Percentiles rank a stretch among this genome's conserved stretches.
These are phyloP conservation scores for Arenicola marina DNA, from an alignment of 2,888 invertebrate genomes.

Conservation along the genomic window DNA sequence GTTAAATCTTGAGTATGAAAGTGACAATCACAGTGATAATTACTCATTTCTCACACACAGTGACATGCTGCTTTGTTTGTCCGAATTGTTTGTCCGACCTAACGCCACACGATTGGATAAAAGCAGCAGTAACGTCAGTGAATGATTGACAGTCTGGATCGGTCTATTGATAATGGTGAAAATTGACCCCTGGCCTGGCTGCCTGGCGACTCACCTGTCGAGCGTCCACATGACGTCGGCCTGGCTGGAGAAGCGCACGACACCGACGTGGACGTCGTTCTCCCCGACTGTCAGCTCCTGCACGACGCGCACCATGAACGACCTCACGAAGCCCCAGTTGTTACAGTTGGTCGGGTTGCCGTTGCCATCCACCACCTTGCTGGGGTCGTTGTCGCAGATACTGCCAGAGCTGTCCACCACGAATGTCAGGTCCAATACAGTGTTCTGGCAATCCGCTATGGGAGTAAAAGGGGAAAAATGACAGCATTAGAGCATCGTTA, in stretches of 20 bases:
- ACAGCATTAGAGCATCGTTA: too few relatives aligned
- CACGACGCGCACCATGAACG: not conserved
- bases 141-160: too few relatives aligned
- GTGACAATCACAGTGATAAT: too few relatives aligned
- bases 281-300: not conserved
- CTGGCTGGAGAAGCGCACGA: not conserved
- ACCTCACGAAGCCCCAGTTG: not conserved
- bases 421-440: conserved; percentile 2
- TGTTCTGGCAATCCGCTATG: not conserved
- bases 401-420: conserved; percentile 4
- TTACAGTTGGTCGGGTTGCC: not conserved
- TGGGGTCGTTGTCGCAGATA: not conserved
- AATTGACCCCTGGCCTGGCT: too few relatives aligned
- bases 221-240: not conserved
- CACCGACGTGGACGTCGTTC: not conserved
- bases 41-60: too few relatives aligned
- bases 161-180: too few relatives aligned
- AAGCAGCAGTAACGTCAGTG: too few relatives aligned
- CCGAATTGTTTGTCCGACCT: too few relatives aligned
- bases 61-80: too few relatives aligned
- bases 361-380: not conserved
- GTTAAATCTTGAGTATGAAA: too few relatives aligned
- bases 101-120: too few relatives aligned
- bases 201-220: not conserved
- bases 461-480: not conserved